Conservation (phyloP, 2,113 vertebrate genomes). For the Loxodonta africana region DNA sequence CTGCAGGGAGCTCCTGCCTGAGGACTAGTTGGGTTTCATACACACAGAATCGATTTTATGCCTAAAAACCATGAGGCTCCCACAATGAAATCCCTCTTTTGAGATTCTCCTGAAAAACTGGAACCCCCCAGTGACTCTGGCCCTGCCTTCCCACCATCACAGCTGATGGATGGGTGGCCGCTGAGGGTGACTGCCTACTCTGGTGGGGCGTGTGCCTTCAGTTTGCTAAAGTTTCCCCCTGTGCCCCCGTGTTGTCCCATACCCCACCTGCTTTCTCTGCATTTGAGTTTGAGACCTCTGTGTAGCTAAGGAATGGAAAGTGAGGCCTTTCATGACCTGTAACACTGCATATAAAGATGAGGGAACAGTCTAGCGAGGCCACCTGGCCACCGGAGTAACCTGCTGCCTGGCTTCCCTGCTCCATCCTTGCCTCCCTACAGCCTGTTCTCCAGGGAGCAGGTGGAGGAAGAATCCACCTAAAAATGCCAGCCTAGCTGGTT, state of each 20-base stretch:
- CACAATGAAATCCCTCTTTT: background rate
- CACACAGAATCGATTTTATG: background rate
- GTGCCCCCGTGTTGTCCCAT: background rate
- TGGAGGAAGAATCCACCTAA: background rate
- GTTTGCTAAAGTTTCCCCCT: background rate
- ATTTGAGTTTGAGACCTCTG: background rate
- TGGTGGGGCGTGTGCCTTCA: accelerated
- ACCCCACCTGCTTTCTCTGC: background rate
- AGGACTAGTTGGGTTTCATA: background rate
- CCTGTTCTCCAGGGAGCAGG: background rate
- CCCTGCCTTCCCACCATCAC: background rate
- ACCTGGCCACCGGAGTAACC: background rate
- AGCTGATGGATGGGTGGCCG: background rate
- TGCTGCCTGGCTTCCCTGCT: too few species aligned
- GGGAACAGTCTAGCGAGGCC: background rate
- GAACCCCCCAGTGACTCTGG: background rate
- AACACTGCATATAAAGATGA: accelerated
- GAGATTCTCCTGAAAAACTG: background rate
- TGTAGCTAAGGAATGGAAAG: background rate
- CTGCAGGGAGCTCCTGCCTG: background rate
- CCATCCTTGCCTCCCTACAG: background rate
- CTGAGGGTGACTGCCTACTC: background rate
- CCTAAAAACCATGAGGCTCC: background rate
- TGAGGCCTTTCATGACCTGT: too few species aligned
- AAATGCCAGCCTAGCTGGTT: background rate